Evolutionary conservation across 2,113 vertebrate species (phyloP), one percentile per base, ranked within the genome.

Genomic region (Gasterosteus aculeatus): DNA sequence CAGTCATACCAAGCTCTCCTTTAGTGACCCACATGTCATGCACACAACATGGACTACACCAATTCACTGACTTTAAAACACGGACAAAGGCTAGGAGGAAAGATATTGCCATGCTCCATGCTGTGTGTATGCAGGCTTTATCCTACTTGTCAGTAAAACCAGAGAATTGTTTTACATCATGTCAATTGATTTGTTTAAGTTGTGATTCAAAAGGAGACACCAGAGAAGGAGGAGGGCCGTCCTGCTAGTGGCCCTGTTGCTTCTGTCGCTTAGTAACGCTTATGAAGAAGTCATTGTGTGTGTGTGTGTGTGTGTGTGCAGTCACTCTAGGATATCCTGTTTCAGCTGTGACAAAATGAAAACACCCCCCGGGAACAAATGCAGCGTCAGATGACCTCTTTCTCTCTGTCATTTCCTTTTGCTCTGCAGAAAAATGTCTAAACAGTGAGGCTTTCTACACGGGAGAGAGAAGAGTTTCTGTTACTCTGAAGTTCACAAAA

Each of bases 281-380:
- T 18, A 62, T 79, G 82, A 87, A 79, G 75, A 85, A 90, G 77
- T 85, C 80, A 88, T 89, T 87, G 85, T 87, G 84, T 65, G 78
- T 75, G 83, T 87, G 79, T 33, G 33, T 33, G 88, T 87, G 85
- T 87, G 83, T 66, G 78, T 76, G 83, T 88, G 80, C 82, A 83
- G 88, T 92, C 83, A 82, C 80, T 92, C 91, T 92, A 95, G 94
- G 94, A 95, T 94, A 94, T 95, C 94, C 94, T 93, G 93, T 92
- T 94, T 87, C 85, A 76, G 58, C 82, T 81, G 67, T 81, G 85
- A 88, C 80, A 81, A 85, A 85, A 84, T 1, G 82, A 81, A 80
- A 87, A 87, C 84, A 68, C 83, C 39, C 67, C 39, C 39, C 15
- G 31, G 78, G 79, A 82, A 51, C 12, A n/a, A 73, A 74, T 12